A percentile compares a stretch with the other conserved stretches of the same genome.
Evolutionary conservation across 2,797 vertebrate genomes (phyloP).

Genomic region (Spea hammondii): DNA sequence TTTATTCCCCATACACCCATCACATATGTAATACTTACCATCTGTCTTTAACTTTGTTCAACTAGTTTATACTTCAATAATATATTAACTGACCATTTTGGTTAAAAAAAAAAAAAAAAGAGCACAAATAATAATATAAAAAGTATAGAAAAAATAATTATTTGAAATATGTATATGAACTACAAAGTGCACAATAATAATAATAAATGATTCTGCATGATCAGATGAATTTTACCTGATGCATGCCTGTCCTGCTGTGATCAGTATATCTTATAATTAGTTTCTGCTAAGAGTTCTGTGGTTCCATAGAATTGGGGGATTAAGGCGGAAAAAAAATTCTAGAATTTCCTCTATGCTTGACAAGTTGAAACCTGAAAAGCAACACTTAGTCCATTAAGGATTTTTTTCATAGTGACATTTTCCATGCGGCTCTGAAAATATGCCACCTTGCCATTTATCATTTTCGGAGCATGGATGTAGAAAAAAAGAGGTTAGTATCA

Average conservation of each 20-base stretch:
- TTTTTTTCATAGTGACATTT: slow-evolving; percentile 91
- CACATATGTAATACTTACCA: no score
- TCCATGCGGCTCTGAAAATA: slow-evolving; percentile 82
- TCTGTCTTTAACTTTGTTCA: no score
- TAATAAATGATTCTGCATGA: slow-evolving; percentile 54
- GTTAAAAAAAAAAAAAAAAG: no score
- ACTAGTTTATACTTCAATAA: no score
- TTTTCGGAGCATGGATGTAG: slow-evolving; percentile 87
- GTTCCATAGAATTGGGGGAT: slow-evolving; percentile 75
- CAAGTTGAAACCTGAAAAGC: slow-evolving; percentile 98
- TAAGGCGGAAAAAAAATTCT: slow-evolving; percentile 73
- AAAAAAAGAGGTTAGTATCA: slow-evolving; percentile 77
- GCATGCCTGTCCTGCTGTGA: slow-evolving; percentile 78
- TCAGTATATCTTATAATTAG: slow-evolving; percentile 94
- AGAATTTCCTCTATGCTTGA: slow-evolving; percentile 94
- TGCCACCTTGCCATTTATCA: slow-evolving; percentile 90
- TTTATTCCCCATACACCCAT: no score
- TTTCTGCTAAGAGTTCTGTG: slow-evolving; percentile 79
- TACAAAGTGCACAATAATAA: slow-evolving; percentile 32
- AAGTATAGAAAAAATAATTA: no score
- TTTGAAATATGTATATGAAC: slow-evolving; percentile 47
- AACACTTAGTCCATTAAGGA: slow-evolving; percentile 99
- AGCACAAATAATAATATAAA: no score
- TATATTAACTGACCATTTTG: no score
- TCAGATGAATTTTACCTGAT: slow-evolving; percentile 81